Percentiles rank a stretch among this genome's conserved stretches.
Conservation (phyloP, 1,140 invertebrate species). For the Theocolax elegans region DNA sequence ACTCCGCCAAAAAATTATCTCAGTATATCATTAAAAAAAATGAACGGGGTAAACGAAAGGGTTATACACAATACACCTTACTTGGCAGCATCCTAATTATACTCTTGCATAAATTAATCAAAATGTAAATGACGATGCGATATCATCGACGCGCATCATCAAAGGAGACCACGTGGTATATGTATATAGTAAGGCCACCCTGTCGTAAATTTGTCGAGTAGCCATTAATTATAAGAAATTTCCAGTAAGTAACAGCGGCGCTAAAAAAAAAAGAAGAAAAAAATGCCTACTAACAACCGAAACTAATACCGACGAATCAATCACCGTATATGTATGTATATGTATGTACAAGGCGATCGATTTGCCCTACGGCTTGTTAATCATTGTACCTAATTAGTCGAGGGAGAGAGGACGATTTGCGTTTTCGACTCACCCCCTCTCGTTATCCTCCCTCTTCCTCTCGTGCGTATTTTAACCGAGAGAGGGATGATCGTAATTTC, state of each 20-base stretch:
- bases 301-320: constrained; percentile 8
- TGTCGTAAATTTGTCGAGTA: constrained; percentile 10
- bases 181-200: neutral
- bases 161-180: neutral
- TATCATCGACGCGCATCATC: neutral
- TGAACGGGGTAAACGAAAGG: too few relatives aligned
- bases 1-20: neutral
- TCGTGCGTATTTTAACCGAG: too few relatives aligned
- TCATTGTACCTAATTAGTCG: constrained; percentile 59
- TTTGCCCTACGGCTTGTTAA: constrained; percentile 54
- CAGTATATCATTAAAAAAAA: constrained; percentile 2
- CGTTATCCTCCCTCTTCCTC: too few relatives aligned
- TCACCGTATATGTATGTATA: neutral
- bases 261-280: neutral
- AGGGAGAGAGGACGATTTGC: constrained; percentile 19
- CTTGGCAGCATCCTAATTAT: constrained; percentile 1
- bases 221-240: constrained; percentile 5
- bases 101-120: constrained; percentile 16
- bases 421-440: constrained; percentile 29
- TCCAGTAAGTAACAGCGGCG: neutral
- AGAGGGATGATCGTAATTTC: too few relatives aligned
- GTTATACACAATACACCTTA: neutral
- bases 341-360: constrained; percentile 23
- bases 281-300: neutral
- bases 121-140: neutral